Percentiles rank a stretch among this genome's conserved stretches.
Conservation (phyloP, 2,797 vertebrate genomes). For the Fundulus diaphanus region DNA sequence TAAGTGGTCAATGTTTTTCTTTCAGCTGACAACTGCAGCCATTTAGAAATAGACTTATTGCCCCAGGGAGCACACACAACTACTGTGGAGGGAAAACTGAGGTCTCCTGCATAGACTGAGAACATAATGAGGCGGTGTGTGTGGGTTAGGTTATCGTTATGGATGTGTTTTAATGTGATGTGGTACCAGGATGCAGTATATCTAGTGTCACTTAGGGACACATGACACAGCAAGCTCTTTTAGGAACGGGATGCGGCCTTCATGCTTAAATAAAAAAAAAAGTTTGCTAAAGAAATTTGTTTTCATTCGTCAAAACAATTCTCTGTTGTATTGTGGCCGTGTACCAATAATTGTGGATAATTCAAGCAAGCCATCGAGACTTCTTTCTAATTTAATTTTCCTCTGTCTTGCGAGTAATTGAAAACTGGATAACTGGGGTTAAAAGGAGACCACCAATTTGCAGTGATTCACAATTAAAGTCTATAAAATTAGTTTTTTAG, state of each 20-base stretch:
- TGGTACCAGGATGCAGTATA: constrained; percentile 15
- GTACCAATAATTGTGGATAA: constrained; percentile 34
- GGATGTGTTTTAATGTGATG: constrained; percentile 47
- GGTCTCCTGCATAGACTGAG: constrained; percentile 39
- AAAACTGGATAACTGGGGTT: constrained; percentile 38
- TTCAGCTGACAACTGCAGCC: constrained; percentile 50
- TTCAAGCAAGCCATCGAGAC: constrained; percentile 42
- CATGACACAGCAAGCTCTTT: constrained; percentile 4
- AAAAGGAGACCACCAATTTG: constrained; percentile 54
- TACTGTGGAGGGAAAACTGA: constrained; percentile 42
- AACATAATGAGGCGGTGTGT: constrained; percentile 55
- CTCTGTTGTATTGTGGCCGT: constrained; percentile 38
- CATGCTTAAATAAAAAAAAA: constrained; percentile 10
- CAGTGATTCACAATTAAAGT: constrained; percentile 55
- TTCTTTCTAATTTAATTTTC: constrained; percentile 7
- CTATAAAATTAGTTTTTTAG: constrained; percentile 55
- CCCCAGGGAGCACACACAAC: constrained; percentile 23
- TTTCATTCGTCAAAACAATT: constrained; percentile 29
- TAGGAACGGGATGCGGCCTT: constrained; percentile 4
- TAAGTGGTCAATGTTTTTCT: constrained; percentile 66
- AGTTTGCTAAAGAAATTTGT: constrained; percentile 36
- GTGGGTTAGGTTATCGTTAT: constrained; percentile 55
- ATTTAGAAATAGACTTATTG: constrained; percentile 50
- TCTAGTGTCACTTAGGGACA: constrained; percentile 50
- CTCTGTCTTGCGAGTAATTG: constrained; percentile 42